Conservation (phyloP, 2,888 invertebrate species). For the Agapostemon virescens region DNA sequence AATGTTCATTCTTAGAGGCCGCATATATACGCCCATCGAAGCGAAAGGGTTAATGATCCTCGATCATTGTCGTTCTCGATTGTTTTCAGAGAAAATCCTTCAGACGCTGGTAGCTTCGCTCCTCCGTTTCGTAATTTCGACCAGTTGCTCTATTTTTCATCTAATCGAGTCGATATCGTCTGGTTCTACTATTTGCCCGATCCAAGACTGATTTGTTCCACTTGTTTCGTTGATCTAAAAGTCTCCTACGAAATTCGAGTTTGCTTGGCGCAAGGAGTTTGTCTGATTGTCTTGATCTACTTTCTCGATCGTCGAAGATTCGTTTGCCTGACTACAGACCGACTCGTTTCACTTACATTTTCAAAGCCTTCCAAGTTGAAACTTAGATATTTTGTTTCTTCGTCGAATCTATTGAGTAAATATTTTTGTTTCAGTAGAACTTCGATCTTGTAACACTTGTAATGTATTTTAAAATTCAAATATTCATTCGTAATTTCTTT, state of each 20-base stretch:
- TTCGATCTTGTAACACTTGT: no score
- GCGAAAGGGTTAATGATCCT: no score
- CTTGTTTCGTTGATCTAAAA: not conserved
- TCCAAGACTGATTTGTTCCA: not conserved
- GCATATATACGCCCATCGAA: no score
- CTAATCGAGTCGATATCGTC: not conserved
- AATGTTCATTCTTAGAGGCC: no score
- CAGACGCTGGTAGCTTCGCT: not conserved
- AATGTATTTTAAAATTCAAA: no score
- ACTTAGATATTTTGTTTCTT: no score
- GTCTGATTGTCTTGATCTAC: not conserved
- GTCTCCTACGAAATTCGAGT: not conserved
- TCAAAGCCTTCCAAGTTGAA: no score
- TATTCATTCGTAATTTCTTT: not conserved
- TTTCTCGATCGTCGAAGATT: not conserved
- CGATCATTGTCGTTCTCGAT: conserved; percentile 1
- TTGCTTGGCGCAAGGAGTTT: not conserved
- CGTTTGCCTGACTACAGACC: not conserved
- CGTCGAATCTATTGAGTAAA: no score
- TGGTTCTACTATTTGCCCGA: not conserved
- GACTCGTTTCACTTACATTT: not conserved
- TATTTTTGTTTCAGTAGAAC: no score
- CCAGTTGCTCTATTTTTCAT: not conserved
- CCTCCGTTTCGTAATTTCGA: not conserved
- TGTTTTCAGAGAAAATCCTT: not conserved